Evolutionary conservation across 92 coral and sea anemone genomes (phyloP), one percentile per base, ranked within the genome.

Genomic region (Phenganax stokvisi): DNA sequence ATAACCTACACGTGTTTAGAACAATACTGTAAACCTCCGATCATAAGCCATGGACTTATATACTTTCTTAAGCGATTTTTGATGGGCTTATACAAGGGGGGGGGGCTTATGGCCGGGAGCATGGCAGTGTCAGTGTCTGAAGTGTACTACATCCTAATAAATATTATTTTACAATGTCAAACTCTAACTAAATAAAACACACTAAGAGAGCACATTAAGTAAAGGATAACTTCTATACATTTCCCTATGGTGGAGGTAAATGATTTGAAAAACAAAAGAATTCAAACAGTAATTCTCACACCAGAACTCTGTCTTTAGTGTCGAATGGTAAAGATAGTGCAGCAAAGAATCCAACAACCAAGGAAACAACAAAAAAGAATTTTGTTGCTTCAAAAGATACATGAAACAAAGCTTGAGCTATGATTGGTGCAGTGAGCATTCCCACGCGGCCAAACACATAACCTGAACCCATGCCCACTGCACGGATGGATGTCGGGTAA

Each of bases 361-460:
- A 29, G 12, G 83, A 62, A 25, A 79, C n/a, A 31, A 79, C 74
- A 52, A 79, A 79, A 73, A 79, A 79, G 54, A 37, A 79, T 52
- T 79, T 79, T 44, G 83, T 52, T 47, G 51, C 83, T 54, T 63
- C 37, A 31, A 79, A 62, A 11, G 83, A 79, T 47, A 47, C 31
- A 25, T 79, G 73, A 64, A 79, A 79, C 57, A 79, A 54, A n/a
- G 83, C 83, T 27, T 79, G 59, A 1, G 83, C 73, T 3, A 79
- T 60, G 54, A 79, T 59, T 63, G 83, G 83, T 65, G 83, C 83
- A 16, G 68, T 27, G 56, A 79, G 74, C 83, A 79, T 79, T 3
- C 83, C 83, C 51, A 79, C 65, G 29, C 83, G 83, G 12, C 83
- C 83, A 64, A 79, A 79, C 31, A 79, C 67, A 27, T 79, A 79